These are phyloP conservation scores for Tadarida brasiliensis DNA, from an alignment of 2,797 vertebrate genomes.

Conservation along the genomic window DNA sequence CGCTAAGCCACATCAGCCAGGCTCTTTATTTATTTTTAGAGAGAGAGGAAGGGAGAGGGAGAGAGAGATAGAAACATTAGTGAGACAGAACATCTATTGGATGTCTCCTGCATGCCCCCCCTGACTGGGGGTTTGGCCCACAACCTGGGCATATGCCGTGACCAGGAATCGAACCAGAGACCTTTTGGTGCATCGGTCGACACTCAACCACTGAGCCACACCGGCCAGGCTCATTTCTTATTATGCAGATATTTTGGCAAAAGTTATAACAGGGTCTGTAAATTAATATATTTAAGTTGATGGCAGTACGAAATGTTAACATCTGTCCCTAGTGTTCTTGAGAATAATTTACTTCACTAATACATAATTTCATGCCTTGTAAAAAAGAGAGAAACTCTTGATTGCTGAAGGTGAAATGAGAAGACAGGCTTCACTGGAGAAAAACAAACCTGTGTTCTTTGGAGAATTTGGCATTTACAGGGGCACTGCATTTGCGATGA, in stretches of 20 bases:
- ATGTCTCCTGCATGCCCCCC: too few relatives aligned
- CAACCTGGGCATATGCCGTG: too few relatives aligned
- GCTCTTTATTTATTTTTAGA: too few relatives aligned
- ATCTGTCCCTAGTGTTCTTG: constrained; percentile 65
- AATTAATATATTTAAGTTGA: constrained; percentile 71
- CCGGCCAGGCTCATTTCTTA: constrained; percentile 66
- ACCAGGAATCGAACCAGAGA: too few relatives aligned
- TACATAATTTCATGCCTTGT: constrained; percentile 81
- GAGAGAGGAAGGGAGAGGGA: too few relatives aligned
- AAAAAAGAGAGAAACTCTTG: constrained; percentile 75
- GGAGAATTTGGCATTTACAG: constrained; percentile 38
- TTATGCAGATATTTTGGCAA: constrained; percentile 67
- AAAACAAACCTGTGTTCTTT: constrained; percentile 54
- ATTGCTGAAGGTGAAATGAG: constrained; percentile 77
- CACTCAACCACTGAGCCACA: too few relatives aligned
- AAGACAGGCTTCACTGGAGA: background rate
- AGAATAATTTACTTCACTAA: constrained; percentile 80
- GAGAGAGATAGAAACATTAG: too few relatives aligned
- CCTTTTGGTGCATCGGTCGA: too few relatives aligned
- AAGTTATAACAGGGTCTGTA: constrained; percentile 16
- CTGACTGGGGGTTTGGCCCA: too few relatives aligned
- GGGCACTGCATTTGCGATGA: background rate
- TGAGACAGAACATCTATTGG: too few relatives aligned
- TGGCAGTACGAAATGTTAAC: constrained; percentile 69
- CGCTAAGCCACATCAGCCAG: too few relatives aligned